phyloP scores from a whole-genome alignment of 2,113 vertebrate genomes.

The Lucifuga dentata region DNA sequence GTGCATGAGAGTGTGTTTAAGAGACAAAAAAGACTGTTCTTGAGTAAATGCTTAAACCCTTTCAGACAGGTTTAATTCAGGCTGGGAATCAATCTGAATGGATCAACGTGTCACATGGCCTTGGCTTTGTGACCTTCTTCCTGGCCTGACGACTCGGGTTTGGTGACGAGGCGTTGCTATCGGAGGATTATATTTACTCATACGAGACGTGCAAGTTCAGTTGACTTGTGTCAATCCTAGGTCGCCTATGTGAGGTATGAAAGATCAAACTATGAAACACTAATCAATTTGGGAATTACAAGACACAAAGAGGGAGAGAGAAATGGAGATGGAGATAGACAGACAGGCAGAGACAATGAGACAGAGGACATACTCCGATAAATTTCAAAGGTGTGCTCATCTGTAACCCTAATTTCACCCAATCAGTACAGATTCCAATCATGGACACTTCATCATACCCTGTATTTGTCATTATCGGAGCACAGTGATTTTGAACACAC shows the following conservation, averaged over 20 bases:
- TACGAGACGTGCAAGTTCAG: no score
- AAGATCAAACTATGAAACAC: constrained; percentile 21
- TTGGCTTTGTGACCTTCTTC: no score
- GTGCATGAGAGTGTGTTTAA: constrained; percentile 3
- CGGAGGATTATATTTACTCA: no score
- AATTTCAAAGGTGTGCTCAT: neutral
- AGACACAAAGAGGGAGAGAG: neutral
- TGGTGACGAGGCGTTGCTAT: no score
- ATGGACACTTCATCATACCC: constrained; percentile 20
- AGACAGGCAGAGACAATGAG: neutral
- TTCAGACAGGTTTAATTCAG: no score
- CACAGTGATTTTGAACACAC: constrained; percentile 1
- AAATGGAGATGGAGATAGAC: neutral
- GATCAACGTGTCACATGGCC: no score
- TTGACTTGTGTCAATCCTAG: no score
- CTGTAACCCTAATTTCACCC: constrained; percentile 2
- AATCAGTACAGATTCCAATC: constrained; percentile 12
- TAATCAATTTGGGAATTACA: neutral
- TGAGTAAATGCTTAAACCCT: no score
- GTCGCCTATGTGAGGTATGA: constrained; percentile 6
- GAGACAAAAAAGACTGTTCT: no score
- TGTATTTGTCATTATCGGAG: constrained; percentile 35
- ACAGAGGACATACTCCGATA: neutral
- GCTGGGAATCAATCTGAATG: no score
- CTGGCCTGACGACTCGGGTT: no score